Evolutionary conservation across 2,113 vertebrate genomes (phyloP).

Genomic region (Bubalus kerabau): DNA sequence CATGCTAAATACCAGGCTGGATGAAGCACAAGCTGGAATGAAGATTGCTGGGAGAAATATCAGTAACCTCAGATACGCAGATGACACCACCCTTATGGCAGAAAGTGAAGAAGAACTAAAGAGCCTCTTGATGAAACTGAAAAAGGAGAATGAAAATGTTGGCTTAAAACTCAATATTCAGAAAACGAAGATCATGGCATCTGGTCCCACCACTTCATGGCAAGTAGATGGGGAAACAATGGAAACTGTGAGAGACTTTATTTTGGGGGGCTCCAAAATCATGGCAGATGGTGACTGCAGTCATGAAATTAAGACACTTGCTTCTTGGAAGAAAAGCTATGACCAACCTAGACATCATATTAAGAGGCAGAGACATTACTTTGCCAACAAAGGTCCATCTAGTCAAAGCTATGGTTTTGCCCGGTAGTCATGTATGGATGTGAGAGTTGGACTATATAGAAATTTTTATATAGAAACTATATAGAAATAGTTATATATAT

Average conservation of each 20-base stretch:
- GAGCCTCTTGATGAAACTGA: not conserved
- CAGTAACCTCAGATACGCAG: not conserved
- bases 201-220: not conserved
- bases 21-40: not conserved
- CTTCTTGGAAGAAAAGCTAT: not conserved
- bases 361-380: not conserved
- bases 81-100: not conserved
- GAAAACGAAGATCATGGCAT: not conserved
- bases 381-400: not conserved
- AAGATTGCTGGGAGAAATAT: not conserved
- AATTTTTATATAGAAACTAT: too few relatives aligned
- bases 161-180: not conserved
- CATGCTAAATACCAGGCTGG: not conserved
- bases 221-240: not conserved
- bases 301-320: not conserved
- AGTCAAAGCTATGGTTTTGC: not conserved
- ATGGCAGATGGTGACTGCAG: not conserved
- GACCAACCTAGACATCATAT: not conserved
- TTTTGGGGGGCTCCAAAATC: not conserved
- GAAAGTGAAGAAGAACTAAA: not conserved
- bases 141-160: not conserved
- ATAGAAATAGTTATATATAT: too few relatives aligned
- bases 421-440: not conserved
- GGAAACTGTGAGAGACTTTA: not conserved
- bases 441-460: not conserved